These are phyloP conservation scores for Andricus curvator DNA, from an alignment of 2,888 invertebrate species.

Conservation along the genomic window DNA sequence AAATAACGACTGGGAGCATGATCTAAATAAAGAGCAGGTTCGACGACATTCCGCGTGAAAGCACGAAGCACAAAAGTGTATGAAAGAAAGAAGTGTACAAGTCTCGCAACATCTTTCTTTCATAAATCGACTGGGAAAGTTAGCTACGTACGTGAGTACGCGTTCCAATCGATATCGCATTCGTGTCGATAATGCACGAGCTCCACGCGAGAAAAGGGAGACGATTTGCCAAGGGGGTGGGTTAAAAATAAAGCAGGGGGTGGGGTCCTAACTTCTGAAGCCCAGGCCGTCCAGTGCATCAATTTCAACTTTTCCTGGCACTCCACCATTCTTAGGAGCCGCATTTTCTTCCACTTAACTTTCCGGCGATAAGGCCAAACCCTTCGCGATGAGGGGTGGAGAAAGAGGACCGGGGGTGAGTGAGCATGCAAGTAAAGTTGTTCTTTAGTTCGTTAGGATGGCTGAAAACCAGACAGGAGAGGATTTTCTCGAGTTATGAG, in stretches of 20 bases:
- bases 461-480: conserved; percentile 54
- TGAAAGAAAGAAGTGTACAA: conserved; percentile 28
- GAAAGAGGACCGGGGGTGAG: conserved; percentile 44
- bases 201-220: background rate
- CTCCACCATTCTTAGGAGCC: conserved; percentile 61
- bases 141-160: conserved; percentile 23
- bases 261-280: conserved; percentile 5
- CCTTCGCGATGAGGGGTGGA: conserved; percentile 44
- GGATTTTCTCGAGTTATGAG: conserved; percentile 72
- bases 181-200: conserved; percentile 37
- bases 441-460: conserved; percentile 74
- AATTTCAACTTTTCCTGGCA: conserved; percentile 71
- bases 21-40: conserved; percentile 40
- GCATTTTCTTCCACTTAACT: conserved; percentile 77
- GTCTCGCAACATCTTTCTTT: conserved; percentile 36
- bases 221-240: conserved; percentile 1
- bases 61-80: conserved; percentile 8
- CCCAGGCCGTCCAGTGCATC: conserved; percentile 69
- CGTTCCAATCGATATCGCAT: conserved; percentile 35
- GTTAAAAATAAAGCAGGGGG: background rate
- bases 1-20: conserved; percentile 30
- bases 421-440: conserved; percentile 69
- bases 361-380: conserved; percentile 54
- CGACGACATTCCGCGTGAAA: conserved; percentile 35
- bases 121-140: conserved; percentile 34